Conservation (phyloP, 2,888 invertebrate genomes). For the Erpobdella octoculata region DNA sequence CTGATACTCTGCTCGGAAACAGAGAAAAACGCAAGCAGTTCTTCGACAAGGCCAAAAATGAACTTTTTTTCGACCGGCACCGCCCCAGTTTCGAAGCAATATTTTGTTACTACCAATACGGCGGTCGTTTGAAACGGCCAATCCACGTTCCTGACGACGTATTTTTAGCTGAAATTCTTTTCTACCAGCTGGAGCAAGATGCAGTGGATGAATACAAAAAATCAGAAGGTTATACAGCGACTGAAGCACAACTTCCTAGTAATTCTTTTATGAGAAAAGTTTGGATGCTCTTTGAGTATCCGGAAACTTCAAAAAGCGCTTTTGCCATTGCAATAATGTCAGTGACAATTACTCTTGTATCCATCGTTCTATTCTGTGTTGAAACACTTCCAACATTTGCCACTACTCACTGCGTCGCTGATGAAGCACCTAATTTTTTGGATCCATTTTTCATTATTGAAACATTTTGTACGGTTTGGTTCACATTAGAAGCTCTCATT, state of each 20-base stretch:
- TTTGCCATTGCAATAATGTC: slow-evolving; percentile 49
- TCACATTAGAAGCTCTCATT: slow-evolving; percentile 53
- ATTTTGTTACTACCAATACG: slow-evolving; percentile 51
- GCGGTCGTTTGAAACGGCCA: slow-evolving; percentile 48
- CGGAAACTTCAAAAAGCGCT: slow-evolving; percentile 48
- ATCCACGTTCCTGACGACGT: slow-evolving; percentile 50
- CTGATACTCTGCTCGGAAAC: slow-evolving; percentile 50
- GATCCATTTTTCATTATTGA: slow-evolving; percentile 55
- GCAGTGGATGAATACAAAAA: slow-evolving; percentile 48
- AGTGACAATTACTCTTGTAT: slow-evolving; percentile 47
- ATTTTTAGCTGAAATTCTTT: slow-evolving; percentile 49
- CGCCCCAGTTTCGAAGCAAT: slow-evolving; percentile 51
- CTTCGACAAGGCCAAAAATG: slow-evolving; percentile 47
- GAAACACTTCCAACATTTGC: slow-evolving; percentile 48
- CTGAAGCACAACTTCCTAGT: slow-evolving; percentile 46
- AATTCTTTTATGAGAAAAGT: slow-evolving; percentile 45
- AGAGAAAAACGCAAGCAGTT: slow-evolving; percentile 46
- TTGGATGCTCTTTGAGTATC: slow-evolving; percentile 52
- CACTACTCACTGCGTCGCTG: slow-evolving; percentile 43
- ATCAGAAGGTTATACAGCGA: slow-evolving; percentile 45
- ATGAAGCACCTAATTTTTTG: slow-evolving; percentile 43
- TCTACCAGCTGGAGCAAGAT: slow-evolving; percentile 49
- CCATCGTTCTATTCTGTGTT: slow-evolving; percentile 50
- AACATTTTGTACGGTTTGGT: slow-evolving; percentile 54
- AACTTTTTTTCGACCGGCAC: slow-evolving; percentile 51